Conservation (phyloP, 2,888 invertebrate species). For the Trachelus tabidus region DNA sequence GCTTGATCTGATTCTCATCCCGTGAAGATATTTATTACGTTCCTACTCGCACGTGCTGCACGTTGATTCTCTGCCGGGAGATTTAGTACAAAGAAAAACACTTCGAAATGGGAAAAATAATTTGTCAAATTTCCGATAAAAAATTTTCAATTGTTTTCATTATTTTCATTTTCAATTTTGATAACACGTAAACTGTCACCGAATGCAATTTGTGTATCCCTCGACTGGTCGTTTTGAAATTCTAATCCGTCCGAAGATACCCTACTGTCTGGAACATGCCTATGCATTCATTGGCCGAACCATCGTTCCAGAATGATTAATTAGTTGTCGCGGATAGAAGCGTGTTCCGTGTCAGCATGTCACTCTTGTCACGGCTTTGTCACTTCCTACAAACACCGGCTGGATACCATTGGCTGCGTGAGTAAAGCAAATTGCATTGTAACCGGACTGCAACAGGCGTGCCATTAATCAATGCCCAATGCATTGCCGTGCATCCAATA, state of each 20-base stretch:
- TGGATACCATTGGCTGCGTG: slow-evolving; percentile 28
- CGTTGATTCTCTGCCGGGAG: neutral
- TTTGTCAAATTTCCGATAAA: neutral
- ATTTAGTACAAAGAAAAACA: neutral
- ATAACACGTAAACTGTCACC: fast-evolving
- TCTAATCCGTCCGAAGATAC: neutral
- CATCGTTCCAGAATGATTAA: slow-evolving; percentile 60
- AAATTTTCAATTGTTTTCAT: neutral
- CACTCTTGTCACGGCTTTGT: slow-evolving; percentile 66
- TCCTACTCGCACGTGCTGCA: neutral
- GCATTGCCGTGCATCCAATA: slow-evolving; percentile 49
- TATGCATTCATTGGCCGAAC: slow-evolving; percentile 52
- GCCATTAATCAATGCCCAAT: slow-evolving; percentile 65
- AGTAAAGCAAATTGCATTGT: slow-evolving; percentile 65
- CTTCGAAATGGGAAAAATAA: no score
- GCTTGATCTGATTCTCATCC: slow-evolving; percentile 43
- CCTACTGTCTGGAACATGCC: slow-evolving; percentile 39
- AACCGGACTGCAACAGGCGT: slow-evolving; percentile 66
- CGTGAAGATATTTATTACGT: slow-evolving; percentile 1
- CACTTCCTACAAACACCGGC: slow-evolving; percentile 60
- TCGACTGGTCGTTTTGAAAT: neutral
- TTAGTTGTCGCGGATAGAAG: slow-evolving; percentile 56
- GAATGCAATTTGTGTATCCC: neutral
- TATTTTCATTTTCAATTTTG: neutral
- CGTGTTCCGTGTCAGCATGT: slow-evolving; percentile 63